These are phyloP conservation scores for Diglossa brunneiventris DNA, from an alignment of 2,113 vertebrate species.

Conservation along the genomic window DNA sequence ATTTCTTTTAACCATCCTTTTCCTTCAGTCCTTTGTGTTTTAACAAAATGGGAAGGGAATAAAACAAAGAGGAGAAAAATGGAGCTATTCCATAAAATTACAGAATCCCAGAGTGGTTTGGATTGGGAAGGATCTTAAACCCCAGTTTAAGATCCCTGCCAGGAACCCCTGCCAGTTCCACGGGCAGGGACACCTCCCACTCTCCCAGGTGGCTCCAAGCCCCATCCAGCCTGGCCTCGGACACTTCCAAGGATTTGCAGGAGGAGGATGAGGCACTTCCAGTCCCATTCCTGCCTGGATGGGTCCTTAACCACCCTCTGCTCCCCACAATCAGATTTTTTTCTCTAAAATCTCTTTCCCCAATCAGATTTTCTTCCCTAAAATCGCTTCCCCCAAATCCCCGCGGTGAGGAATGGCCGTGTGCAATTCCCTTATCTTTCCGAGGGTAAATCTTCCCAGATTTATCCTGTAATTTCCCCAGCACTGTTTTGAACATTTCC, in stretches of 20 bases:
- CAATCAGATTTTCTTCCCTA: neutral
- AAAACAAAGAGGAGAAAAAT: neutral
- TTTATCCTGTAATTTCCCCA: neutral
- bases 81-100: neutral
- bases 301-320: neutral
- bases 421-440: neutral
- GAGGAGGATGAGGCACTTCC: neutral
- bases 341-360: neutral
- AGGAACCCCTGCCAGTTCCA: neutral
- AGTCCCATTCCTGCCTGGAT: neutral
- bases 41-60: neutral
- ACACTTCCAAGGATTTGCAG: neutral
- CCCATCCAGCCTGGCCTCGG: fast-evolving
- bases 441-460: neutral
- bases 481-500: conserved; percentile 6
- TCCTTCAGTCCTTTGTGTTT: neutral
- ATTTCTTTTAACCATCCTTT: neutral
- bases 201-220: neutral
- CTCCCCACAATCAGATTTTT: neutral
- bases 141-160: no score
- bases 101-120: neutral
- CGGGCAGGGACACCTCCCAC: neutral
- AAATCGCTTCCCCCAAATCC: neutral
- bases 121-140: neutral
- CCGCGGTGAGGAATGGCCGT: fast-evolving